Evolutionary conservation across 2,888 invertebrate genomes (phyloP), one percentile per base, ranked within the genome.

Genomic region (Creontiades dilutus): DNA sequence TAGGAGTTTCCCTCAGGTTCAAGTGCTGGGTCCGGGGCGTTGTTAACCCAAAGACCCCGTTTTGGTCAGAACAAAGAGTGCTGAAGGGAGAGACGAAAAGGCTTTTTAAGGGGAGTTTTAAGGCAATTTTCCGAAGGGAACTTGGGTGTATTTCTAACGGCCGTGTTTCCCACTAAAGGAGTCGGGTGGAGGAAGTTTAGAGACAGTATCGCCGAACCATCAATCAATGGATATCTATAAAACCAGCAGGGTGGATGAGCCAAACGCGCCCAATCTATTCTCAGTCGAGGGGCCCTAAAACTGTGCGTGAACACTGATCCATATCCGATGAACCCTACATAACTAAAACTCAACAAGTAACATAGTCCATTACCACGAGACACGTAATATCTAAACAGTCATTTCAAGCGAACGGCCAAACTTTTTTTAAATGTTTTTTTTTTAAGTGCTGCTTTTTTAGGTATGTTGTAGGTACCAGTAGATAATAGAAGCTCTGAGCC

Each of bases 41-140:
- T 68, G 86, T 86, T 86, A 86, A 86, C 86, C 86, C 27, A 75
- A n/a, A 37, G 86, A 86, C 86, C 86, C 75, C 86, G 75, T 86
- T 86, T 37, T 82, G 48, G 19, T 28, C n/a, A 86, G 75, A 86
- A 86, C 86, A 86, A 86, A 86, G 78, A 46, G 37, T 19, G 23
- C 27, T 68, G 68, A 16, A 23, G 68, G 68, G 68, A 23, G 61
- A 5, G 52, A 61, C 61, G 19, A 19, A 13, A 13, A 11, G 61
- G n/a, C n/a, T 61, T 61, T 37, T 52, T 52, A 52, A 13, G 11
- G 52, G 11, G 52, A 11, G 11, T 14, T 61, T 68, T 68, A 27
- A 68, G 68, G 68, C 7, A 0, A 13, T 68, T 68, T 68, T 68
- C 57, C 57, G n/a, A n/a, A 19, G 68, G 12, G 23, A 16, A 57